Percentiles rank a stretch among this genome's conserved stretches.
phyloP scores from a whole-genome alignment of 2,113 vertebrate species.

The Phocoena sinus region DNA sequence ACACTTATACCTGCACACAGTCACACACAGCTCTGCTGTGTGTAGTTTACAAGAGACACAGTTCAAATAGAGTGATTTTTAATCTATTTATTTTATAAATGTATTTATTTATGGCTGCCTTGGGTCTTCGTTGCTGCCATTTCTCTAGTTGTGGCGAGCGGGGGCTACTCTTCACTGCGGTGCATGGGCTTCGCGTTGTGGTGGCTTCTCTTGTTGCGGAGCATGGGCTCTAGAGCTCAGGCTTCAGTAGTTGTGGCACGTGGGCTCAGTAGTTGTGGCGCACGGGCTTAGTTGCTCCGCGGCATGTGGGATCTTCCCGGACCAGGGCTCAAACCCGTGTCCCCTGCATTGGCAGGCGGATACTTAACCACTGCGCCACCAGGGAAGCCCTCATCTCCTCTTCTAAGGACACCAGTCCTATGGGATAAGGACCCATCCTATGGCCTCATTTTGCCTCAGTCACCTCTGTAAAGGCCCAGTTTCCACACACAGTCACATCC shows the following conservation, averaged over 20 bases:
- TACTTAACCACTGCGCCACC: too few species aligned
- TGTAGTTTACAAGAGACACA: background rate
- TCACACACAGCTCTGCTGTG: background rate
- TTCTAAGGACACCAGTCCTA: background rate
- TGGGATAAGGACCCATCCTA: too few species aligned
- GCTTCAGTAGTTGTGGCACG: too few species aligned
- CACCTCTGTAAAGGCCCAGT: background rate
- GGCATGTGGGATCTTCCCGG: too few species aligned
- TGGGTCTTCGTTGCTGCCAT: too few species aligned
- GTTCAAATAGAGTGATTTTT: background rate
- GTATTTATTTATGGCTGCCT: too few species aligned
- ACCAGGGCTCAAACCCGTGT: too few species aligned
- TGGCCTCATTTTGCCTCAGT: background rate
- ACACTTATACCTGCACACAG: background rate
- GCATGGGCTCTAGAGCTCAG: too few species aligned
- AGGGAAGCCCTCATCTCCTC: background rate
- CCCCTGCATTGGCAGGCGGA: too few species aligned
- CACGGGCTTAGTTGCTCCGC: fast-evolving
- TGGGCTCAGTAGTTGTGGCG: too few species aligned
- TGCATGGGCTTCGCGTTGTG: fast-evolving
- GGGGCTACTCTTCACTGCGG: fast-evolving
- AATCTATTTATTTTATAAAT: too few species aligned
- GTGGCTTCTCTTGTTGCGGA: too few species aligned
- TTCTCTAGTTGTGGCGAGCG: fast-evolving
- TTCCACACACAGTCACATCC: background rate